Evolutionary conservation across 2,888 invertebrate species (phyloP).

Genomic region (Tenthredo distinguenda): DNA sequence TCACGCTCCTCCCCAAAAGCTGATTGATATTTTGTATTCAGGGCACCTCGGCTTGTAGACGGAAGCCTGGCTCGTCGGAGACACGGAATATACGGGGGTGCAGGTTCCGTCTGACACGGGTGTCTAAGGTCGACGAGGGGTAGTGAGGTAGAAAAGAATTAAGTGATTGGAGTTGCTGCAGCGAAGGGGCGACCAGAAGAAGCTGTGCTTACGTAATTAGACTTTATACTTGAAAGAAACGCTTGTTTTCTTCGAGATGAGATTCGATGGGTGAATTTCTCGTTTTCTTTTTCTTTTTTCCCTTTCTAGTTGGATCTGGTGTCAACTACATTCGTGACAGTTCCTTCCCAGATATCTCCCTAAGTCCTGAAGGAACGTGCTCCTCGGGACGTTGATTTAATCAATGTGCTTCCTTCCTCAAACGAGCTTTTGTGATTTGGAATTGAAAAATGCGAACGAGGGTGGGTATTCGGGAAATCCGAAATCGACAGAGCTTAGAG

Average conservation of each 20-base stretch:
- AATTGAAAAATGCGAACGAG: neutral
- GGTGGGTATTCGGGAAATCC: neutral
- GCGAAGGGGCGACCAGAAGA: neutral
- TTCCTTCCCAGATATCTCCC: neutral
- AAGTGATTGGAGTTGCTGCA: conserved; percentile 53
- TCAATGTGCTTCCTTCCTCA: conserved; percentile 21
- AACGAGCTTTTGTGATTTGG: neutral
- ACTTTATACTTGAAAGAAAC: conserved; percentile 48
- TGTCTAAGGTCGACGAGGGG: conserved; percentile 53
- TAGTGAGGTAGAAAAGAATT: conserved; percentile 55
- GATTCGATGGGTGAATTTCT: conserved; percentile 24
- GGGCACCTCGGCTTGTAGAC: conserved; percentile 58
- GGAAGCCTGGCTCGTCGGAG: conserved; percentile 38
- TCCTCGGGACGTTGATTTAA: conserved; percentile 23
- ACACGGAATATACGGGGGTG: conserved; percentile 26
- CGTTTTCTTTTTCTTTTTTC: neutral
- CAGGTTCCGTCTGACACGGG: conserved; percentile 40
- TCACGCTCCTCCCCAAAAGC: conserved; percentile 68
- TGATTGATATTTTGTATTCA: conserved; percentile 77
- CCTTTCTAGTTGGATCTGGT: conserved; percentile 23
- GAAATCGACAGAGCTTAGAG: neutral
- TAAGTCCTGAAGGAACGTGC: conserved; percentile 15
- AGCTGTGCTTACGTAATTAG: conserved; percentile 49
- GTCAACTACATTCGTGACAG: conserved; percentile 44
- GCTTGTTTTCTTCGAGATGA: conserved; percentile 40